Conservation (phyloP, 2,888 invertebrate genomes). For the Pyrocoelia pectoralis region DNA sequence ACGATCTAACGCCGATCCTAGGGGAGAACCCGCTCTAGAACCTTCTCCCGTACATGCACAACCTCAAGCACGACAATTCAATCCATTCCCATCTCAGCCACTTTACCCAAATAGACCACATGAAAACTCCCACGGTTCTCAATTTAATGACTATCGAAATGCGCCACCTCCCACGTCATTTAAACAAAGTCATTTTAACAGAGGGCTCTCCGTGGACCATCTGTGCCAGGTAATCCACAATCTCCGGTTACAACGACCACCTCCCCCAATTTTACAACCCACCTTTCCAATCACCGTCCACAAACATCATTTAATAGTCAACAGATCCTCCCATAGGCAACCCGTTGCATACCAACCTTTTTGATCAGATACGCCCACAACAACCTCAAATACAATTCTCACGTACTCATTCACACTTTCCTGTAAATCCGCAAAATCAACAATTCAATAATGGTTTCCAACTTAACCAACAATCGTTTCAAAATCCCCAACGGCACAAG, state of each 20-base stretch:
- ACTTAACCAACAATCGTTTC: slow-evolving; percentile 44
- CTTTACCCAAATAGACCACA: slow-evolving; percentile 17
- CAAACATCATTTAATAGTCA: slow-evolving; percentile 15
- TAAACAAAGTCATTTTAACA: slow-evolving; percentile 47
- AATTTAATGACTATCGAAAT: slow-evolving; percentile 26
- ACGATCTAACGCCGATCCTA: slow-evolving; percentile 60
- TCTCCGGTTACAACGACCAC: slow-evolving; percentile 19
- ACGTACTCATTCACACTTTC: slow-evolving; percentile 64
- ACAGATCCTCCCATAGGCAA: slow-evolving; percentile 44
- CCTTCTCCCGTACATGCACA: slow-evolving; percentile 23
- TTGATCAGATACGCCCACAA: slow-evolving; percentile 48
- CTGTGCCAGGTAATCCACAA: slow-evolving; percentile 22
- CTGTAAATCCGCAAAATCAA: slow-evolving; percentile 49
- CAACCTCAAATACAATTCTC: slow-evolving; percentile 53
- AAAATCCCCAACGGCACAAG: slow-evolving; percentile 44
- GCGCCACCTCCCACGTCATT: slow-evolving; percentile 64
- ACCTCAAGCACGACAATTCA: slow-evolving; percentile 47
- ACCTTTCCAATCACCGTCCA: slow-evolving; percentile 8
- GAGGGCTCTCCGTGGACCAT: slow-evolving; percentile 23
- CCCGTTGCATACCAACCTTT: slow-evolving; percentile 54
- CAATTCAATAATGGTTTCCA: slow-evolving; percentile 43
- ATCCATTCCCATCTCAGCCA: slow-evolving; percentile 33
- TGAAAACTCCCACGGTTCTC: slow-evolving; percentile 34
- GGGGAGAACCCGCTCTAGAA: no score
- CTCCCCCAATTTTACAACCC: slow-evolving; percentile 15